phyloP scores from a whole-genome alignment of 1,140 invertebrate species.

The Cotesia vestalis region DNA sequence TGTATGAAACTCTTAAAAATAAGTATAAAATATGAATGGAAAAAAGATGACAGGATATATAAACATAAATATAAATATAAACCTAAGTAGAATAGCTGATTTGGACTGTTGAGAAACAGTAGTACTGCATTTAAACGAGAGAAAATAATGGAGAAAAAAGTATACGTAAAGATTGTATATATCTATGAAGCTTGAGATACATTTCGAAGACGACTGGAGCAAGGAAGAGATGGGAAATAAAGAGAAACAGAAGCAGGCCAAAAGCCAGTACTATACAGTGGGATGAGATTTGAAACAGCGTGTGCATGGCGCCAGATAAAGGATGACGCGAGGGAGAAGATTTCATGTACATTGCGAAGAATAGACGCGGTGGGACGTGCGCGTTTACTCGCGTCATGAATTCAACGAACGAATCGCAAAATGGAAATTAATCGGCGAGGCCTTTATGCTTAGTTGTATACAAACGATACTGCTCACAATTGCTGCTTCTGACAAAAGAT shows the following conservation, averaged over 20 bases:
- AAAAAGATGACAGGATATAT: neutral
- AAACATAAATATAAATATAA: neutral
- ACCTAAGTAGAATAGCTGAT: neutral
- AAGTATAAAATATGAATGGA: neutral
- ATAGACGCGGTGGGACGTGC: slow-evolving; percentile 26
- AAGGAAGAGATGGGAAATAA: neutral
- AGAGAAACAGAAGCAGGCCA: slow-evolving; percentile 20
- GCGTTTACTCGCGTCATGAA: slow-evolving; percentile 31
- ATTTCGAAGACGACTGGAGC: neutral
- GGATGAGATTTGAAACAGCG: slow-evolving; percentile 27
- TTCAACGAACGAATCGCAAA: slow-evolving; percentile 20
- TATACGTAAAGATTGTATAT: slow-evolving; percentile 12
- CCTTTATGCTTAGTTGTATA: slow-evolving; percentile 15
- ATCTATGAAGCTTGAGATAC: too few species aligned
- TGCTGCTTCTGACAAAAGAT: neutral
- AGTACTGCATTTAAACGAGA: slow-evolving; percentile 6
- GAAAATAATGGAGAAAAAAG: slow-evolving; percentile 18
- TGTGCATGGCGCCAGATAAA: slow-evolving; percentile 32
- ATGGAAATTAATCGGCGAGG: slow-evolving; percentile 31
- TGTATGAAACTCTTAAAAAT: too few species aligned
- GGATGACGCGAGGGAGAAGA: slow-evolving; percentile 33
- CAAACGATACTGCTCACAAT: slow-evolving; percentile 13
- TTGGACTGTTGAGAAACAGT: slow-evolving; percentile 9
- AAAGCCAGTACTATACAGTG: slow-evolving; percentile 15
- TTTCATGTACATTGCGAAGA: slow-evolving; percentile 34